Conservation (phyloP, 2,797 vertebrate genomes). For the Semaprochilodus insignis region DNA sequence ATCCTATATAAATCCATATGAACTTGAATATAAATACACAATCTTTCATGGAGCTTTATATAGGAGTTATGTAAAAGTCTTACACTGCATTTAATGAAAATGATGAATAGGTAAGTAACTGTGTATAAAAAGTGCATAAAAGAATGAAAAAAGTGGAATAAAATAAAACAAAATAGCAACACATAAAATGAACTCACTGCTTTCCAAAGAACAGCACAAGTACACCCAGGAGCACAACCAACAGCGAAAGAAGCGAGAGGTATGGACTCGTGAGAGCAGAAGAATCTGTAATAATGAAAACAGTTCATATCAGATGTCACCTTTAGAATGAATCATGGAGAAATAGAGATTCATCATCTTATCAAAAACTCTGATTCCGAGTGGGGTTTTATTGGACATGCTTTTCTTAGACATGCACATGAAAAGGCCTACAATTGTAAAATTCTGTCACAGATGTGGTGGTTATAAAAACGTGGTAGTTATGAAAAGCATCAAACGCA, state of each 20-base stretch:
- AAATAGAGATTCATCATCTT: not conserved
- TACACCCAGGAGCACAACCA: slow-evolving; percentile 9
- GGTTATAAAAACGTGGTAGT: not conserved
- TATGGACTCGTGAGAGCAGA: not conserved
- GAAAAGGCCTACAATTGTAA: not conserved
- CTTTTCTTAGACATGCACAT: not conserved
- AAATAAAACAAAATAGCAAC: not conserved
- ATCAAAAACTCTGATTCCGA: not conserved
- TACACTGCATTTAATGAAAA: not conserved
- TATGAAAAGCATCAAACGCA: not conserved
- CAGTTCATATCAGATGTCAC: not conserved
- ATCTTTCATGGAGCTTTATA: too few relatives aligned
- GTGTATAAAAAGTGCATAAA: not conserved
- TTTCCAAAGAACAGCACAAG: slow-evolving; percentile 54
- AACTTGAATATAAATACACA: not conserved
- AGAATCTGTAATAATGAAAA: slow-evolving; percentile 19
- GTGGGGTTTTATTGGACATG: not conserved
- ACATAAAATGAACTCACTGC: slow-evolving; percentile 68
- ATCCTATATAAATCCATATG: not conserved
- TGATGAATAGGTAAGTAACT: not conserved
- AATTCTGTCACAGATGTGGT: too few relatives aligned
- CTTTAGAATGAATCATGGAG: not conserved
- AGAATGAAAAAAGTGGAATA: not conserved
- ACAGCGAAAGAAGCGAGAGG: slow-evolving; percentile 9
- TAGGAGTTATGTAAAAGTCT: too few relatives aligned